These are phyloP conservation scores for Blastomussa wellsi DNA, from an alignment of 92 coral and sea anemone species.

Conservation along the genomic window DNA sequence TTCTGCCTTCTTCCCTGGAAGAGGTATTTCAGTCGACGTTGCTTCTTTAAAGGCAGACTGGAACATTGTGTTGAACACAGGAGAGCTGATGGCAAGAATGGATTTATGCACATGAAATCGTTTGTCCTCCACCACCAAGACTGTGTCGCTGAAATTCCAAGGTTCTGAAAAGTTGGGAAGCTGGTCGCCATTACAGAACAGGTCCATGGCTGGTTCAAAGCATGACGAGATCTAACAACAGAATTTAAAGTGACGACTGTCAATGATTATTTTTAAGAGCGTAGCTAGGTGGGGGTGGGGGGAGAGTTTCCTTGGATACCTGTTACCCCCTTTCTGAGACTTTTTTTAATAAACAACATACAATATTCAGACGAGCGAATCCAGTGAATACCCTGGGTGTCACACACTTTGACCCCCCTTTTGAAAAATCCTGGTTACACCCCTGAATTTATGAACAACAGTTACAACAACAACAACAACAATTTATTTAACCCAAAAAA, in stretches of 20 bases:
- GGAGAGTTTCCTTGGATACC: no score
- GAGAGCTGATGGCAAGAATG: constrained; percentile 71
- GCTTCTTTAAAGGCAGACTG: constrained; percentile 77
- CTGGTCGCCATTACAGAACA: constrained; percentile 18
- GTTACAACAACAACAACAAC: no score
- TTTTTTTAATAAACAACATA: no score
- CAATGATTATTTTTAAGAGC: background rate
- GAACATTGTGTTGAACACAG: constrained; percentile 77
- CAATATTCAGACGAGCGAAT: no score
- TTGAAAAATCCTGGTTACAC: no score
- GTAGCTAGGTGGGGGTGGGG: no score
- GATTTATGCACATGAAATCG: constrained; percentile 73
- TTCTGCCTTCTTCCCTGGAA: constrained; percentile 74
- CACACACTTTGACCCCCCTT: no score
- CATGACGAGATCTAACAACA: background rate
- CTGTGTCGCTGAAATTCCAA: constrained; percentile 74
- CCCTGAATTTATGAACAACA: no score
- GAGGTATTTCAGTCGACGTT: constrained; percentile 62
- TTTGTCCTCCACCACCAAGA: constrained; percentile 65
- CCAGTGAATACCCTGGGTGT: no score
- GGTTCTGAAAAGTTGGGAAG: constrained; percentile 70
- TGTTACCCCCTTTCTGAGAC: no score
- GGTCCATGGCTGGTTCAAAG: background rate
- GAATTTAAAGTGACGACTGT: background rate
- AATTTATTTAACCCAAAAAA: no score